Conservation (phyloP, 1,140 invertebrate genomes). For the Hylaeus volcanicus region DNA sequence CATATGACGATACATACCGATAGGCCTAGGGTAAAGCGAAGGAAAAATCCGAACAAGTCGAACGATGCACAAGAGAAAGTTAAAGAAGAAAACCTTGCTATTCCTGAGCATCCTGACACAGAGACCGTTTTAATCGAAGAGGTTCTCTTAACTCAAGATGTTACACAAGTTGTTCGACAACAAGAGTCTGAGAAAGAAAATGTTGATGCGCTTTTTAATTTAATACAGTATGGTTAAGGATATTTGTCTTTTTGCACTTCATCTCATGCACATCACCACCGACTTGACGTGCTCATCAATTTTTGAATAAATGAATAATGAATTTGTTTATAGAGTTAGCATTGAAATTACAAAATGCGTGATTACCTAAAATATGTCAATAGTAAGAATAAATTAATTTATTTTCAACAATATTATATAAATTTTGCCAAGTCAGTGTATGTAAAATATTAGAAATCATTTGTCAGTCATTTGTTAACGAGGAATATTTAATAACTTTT, state of each 20-base stretch:
- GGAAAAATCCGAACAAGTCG: constrained; percentile 36
- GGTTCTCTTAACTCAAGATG: constrained; percentile 69
- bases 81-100: constrained; percentile 15
- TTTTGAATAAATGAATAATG: no score
- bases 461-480: constrained; percentile 1
- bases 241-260: not conserved
- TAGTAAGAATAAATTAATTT: not conserved
- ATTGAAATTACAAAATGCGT: not conserved
- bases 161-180: constrained; percentile 65
- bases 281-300: not conserved
- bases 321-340: not conserved
- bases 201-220: constrained; percentile 73
- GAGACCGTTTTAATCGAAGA: constrained; percentile 72
- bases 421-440: not conserved
- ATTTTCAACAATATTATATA: not conserved
- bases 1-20: constrained; percentile 76
- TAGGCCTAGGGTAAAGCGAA: constrained; percentile 60
- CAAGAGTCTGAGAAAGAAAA: constrained; percentile 78
- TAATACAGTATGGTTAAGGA: constrained; percentile 71
- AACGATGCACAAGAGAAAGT: constrained; percentile 33
- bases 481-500: not conserved
- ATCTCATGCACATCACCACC: not conserved
- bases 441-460: not conserved
- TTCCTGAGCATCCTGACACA: constrained; percentile 49
- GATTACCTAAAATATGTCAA: not conserved